Evolutionary conservation across 1,140 invertebrate species (phyloP).

Genomic region (Plodia interpunctella): DNA sequence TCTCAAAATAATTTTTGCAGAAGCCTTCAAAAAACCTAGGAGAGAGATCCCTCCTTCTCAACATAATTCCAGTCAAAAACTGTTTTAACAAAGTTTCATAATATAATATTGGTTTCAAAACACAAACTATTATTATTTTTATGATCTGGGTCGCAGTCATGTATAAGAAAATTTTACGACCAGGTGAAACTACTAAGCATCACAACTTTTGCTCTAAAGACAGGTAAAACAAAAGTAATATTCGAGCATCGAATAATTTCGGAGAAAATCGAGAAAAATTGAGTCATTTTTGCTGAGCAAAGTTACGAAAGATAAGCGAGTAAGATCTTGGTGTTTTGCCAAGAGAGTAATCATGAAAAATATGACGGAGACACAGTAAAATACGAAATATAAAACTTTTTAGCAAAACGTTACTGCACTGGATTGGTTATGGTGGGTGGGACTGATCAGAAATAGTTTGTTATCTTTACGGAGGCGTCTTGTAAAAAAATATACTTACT

Average conservation of each 20-base stretch:
- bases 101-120: no score
- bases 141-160: no score
- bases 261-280: constrained; percentile 26
- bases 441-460: neutral
- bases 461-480: neutral
- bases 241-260: constrained; percentile 5
- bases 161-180: no score
- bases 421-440: constrained; percentile 10
- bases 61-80: no score
- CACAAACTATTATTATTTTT: no score
- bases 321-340: constrained; percentile 56
- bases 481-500: constrained; percentile 48
- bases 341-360: constrained; percentile 58
- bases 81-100: no score
- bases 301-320: constrained; percentile 54
- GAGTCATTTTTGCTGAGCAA: constrained; percentile 38
- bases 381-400: constrained; percentile 57
- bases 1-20: no score
- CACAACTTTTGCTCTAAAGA: neutral
- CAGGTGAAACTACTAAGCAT: no score
- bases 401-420: constrained; percentile 27
- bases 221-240: neutral
- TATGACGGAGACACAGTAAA: constrained; percentile 43
- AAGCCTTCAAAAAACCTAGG: no score
- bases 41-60: no score